Evolutionary conservation across 2,888 invertebrate genomes (phyloP).

Genomic region (Sussaba pulchella): DNA sequence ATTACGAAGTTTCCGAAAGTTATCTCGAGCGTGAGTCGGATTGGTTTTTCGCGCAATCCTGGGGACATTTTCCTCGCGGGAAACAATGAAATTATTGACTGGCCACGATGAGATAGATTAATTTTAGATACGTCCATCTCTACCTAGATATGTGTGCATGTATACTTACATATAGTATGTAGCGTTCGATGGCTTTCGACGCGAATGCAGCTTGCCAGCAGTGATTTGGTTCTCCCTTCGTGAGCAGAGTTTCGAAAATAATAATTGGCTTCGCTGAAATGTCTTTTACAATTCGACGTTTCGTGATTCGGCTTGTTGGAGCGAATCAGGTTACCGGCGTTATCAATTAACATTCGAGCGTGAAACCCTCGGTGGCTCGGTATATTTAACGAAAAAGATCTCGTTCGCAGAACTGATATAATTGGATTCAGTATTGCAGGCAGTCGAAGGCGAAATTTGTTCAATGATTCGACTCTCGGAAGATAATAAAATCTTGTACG

Average conservation of each 20-base stretch:
- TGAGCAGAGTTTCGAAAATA: conserved; percentile 57
- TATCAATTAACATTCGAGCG: conserved; percentile 28
- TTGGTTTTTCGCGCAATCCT: conserved; percentile 25
- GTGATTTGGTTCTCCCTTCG: background rate
- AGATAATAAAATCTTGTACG: no score
- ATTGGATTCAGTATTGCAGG: background rate
- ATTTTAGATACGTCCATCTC: background rate
- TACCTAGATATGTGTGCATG: background rate
- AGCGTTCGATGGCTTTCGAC: no score
- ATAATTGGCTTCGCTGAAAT: conserved; percentile 59
- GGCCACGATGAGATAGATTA: conserved; percentile 32
- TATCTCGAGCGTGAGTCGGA: conserved; percentile 20
- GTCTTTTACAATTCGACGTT: conserved; percentile 46
- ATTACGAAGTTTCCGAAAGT: conserved; percentile 12
- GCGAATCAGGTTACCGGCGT: conserved; percentile 7
- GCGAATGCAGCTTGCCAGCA: background rate
- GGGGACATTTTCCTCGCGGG: background rate
- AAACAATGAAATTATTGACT: conserved; percentile 57
- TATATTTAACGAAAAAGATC: background rate
- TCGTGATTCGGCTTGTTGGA: conserved; percentile 34
- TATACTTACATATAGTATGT: conserved; percentile 6
- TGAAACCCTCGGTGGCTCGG: background rate
- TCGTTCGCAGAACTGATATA: background rate
- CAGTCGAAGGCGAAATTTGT: no score
- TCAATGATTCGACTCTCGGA: no score